Base-by-base conservation (phyloP, 2,888 invertebrate genomes). In the Amblyteles armatorius region DNA sequence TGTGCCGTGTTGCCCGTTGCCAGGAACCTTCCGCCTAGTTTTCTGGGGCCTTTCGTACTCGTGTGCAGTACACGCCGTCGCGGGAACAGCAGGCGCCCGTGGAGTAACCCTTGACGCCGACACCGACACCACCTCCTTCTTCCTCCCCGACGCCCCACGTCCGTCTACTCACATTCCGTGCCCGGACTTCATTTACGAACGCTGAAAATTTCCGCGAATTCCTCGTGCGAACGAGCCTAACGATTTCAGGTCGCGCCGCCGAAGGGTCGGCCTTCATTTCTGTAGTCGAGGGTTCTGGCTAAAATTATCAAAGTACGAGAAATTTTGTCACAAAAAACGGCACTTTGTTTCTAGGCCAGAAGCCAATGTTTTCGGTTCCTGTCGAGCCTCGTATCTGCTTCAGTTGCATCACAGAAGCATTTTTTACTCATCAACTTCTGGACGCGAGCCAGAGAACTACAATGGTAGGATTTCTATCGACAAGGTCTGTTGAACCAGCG, bases 1-100 rank as follows among this genome's bases (percentile, higher is more conserved):
- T 82, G 48, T 63, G 63, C 68, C 19, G 22, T 36, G 44, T 55
- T 65, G 52, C 26, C 52, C 55, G 67, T 79, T 84, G 22, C 77
- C 72, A 60, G 84, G 84, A 90, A 89, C 88, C 87, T 89, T 90
- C 87, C 80, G 86, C 82, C 87, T 86, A 89, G 87, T 88, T 90
- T 89, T 80, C 77, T 67, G 26, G 67, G 57, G 33, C 50, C 16
- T 13, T 65, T 85, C 57, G 68, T 77, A 33, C 72, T 33, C 63
- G 29, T 60, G 71, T 74, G 74, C 52, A 3, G n/a, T n/a, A 33
- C n/a, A 48, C 9, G 36, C 16, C 40, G 74, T 67, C 44, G 57
- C 29, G 81, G 60, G 57, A 86, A 84, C 84, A 87, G 80, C 87
- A 83, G 84, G 86, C 86, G 71, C 68, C 11, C 79, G 74, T n/a